Conservation (phyloP, 2,888 invertebrate genomes). For the Amiota minor region DNA sequence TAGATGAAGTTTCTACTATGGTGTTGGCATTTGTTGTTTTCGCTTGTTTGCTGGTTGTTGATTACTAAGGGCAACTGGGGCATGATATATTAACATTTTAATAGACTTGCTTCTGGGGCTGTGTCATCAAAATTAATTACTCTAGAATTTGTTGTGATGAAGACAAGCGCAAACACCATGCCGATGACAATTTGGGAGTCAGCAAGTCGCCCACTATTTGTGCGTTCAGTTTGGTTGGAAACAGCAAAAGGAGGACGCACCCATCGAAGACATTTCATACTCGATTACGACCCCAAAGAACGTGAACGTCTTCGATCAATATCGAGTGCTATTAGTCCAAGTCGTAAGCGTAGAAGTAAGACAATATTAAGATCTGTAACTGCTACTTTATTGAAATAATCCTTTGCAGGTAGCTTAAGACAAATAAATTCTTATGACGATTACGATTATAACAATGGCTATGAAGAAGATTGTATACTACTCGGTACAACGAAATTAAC, state of each 20-base stretch:
- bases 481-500: constrained; percentile 57
- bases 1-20: not conserved
- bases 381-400: constrained; percentile 34
- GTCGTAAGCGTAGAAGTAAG: constrained; percentile 38
- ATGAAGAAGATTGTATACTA: constrained; percentile 47
- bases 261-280: constrained; percentile 69
- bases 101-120: not conserved
- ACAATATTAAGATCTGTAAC: not conserved
- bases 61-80: constrained; percentile 1
- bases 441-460: constrained; percentile 42
- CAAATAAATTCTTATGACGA: constrained; percentile 43
- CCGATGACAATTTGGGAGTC: constrained; percentile 79
- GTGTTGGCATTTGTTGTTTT: not conserved
- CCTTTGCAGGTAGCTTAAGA: constrained; percentile 42
- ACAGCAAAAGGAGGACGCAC: constrained; percentile 76
- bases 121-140: constrained; percentile 9
- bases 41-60: no score
- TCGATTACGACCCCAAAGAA: constrained; percentile 68
- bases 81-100: constrained; percentile 9
- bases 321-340: constrained; percentile 12
- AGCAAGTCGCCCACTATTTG: constrained; percentile 78
- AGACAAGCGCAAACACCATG: constrained; percentile 44
- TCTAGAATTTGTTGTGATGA: constrained; percentile 68
- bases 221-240: constrained; percentile 80
- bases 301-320: constrained; percentile 42